A percentile compares a stretch with the other conserved stretches of the same genome.
Conservation (phyloP, 2,888 invertebrate genomes). For the Augiades crinisus region DNA sequence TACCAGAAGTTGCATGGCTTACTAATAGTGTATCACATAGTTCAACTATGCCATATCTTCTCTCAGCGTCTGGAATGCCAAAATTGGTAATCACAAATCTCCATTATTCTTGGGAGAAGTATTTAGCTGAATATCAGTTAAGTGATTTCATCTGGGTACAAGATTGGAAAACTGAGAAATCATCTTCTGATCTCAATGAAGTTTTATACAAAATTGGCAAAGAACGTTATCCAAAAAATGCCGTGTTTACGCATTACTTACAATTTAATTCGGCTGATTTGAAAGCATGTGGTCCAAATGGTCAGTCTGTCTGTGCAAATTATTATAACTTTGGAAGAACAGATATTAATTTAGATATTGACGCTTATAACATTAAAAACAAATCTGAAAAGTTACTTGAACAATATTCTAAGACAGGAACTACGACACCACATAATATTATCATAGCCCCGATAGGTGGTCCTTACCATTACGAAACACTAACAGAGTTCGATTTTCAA, state of each 20-base stretch:
- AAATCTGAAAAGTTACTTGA: slow-evolving; percentile 92
- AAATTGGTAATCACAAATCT: slow-evolving; percentile 94
- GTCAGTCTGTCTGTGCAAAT: slow-evolving; percentile 44
- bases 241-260: slow-evolving; percentile 58
- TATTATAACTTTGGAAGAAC: slow-evolving; percentile 86
- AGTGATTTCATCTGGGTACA: slow-evolving; percentile 97
- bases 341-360: slow-evolving; percentile 88
- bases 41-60: slow-evolving; percentile 93
- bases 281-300: slow-evolving; percentile 61
- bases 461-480: slow-evolving; percentile 93
- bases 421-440: slow-evolving; percentile 93
- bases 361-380: slow-evolving; percentile 89
- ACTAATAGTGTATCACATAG: slow-evolving; percentile 98
- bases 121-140: slow-evolving; percentile 91
- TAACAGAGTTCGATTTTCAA: slow-evolving; percentile 96
- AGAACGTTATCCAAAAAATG: slow-evolving; percentile 55
- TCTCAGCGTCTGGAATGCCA: slow-evolving; percentile 88
- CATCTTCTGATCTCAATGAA: slow-evolving; percentile 51
- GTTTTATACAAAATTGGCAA: slow-evolving; percentile 53
- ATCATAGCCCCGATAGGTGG: slow-evolving; percentile 96
- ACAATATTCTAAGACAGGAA: slow-evolving; percentile 94
- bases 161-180: slow-evolving; percentile 84
- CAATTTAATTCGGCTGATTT: slow-evolving; percentile 65
- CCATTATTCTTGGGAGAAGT: slow-evolving; percentile 97
- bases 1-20: slow-evolving; percentile 92